A percentile compares a stretch with the other conserved stretches of the same genome.
Conservation (phyloP, 1,140 invertebrate genomes). For the Apis dorsata region DNA sequence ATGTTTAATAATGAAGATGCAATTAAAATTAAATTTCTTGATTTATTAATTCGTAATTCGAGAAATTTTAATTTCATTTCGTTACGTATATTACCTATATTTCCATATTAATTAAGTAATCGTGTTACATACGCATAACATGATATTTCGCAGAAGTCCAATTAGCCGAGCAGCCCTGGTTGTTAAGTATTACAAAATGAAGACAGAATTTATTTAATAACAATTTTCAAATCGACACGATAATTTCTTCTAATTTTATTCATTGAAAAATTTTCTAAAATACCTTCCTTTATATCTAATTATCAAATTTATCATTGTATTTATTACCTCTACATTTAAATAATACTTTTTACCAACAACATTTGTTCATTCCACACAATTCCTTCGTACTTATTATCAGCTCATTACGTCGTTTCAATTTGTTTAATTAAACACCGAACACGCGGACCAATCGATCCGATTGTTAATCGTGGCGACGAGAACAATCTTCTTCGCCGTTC, state of each 20-base stretch:
- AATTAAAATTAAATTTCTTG: no score
- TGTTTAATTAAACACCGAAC: constrained; percentile 11
- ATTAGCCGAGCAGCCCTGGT: not conserved
- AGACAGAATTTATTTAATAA: no score
- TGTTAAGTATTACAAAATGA: no score
- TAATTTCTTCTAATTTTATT: not conserved
- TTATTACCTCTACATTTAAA: no score
- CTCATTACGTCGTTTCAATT: constrained; percentile 20
- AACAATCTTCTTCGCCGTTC: not conserved
- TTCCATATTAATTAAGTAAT: not conserved
- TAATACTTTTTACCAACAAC: not conserved
- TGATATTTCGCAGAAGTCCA: not conserved
- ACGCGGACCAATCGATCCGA: constrained; percentile 2
- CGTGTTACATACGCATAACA: not conserved
- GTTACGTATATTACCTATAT: no score
- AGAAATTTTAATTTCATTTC: no score
- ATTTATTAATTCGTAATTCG: no score
- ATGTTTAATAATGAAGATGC: no score
- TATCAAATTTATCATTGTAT: no score
- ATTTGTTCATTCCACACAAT: not conserved
- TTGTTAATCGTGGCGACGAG: not conserved
- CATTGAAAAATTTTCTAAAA: no score
- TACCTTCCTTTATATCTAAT: no score
- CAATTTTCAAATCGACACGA: not conserved
- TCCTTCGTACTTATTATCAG: no score